phyloP scores from a whole-genome alignment of 2,888 invertebrate genomes.

The Mythimna impura region DNA sequence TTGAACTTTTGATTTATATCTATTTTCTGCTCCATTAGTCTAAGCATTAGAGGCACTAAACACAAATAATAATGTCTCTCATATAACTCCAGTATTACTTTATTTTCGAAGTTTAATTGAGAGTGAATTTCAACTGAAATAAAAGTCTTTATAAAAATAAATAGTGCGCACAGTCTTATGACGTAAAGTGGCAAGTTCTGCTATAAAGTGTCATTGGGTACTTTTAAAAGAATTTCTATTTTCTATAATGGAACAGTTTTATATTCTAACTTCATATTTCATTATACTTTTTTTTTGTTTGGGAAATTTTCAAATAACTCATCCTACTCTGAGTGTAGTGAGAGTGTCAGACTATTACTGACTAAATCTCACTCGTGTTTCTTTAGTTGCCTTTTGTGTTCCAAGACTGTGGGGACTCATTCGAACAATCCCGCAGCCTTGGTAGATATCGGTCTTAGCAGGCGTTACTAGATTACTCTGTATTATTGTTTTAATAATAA shows the following conservation, averaged over 20 bases:
- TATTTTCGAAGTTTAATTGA: constrained; percentile 45
- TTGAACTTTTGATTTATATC: constrained; percentile 7
- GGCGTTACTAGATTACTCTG: too few relatives aligned
- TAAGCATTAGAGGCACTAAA: constrained; percentile 13
- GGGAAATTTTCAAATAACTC: too few relatives aligned
- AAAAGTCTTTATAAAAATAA: constrained; percentile 31
- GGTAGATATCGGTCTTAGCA: too few relatives aligned
- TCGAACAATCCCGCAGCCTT: too few relatives aligned
- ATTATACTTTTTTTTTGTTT: too few relatives aligned
- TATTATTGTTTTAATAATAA: too few relatives aligned
- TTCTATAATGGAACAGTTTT: not conserved
- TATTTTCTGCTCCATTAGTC: constrained; percentile 34
- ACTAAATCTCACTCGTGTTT: too few relatives aligned
- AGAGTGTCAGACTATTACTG: too few relatives aligned
- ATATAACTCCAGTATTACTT: constrained; percentile 27
- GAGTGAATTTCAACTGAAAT: constrained; percentile 26
- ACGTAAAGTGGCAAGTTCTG: constrained; percentile 5
- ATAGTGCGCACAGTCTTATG: constrained; percentile 25
- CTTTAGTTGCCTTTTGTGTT: too few relatives aligned
- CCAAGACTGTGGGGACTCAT: too few relatives aligned
- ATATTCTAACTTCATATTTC: not conserved
- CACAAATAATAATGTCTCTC: constrained; percentile 27
- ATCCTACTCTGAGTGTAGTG: too few relatives aligned
- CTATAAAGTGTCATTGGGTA: not conserved
- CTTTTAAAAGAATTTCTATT: constrained; percentile 17